Conservation (phyloP, 2,797 vertebrate genomes). For the Limnodromus scolopaceus region DNA sequence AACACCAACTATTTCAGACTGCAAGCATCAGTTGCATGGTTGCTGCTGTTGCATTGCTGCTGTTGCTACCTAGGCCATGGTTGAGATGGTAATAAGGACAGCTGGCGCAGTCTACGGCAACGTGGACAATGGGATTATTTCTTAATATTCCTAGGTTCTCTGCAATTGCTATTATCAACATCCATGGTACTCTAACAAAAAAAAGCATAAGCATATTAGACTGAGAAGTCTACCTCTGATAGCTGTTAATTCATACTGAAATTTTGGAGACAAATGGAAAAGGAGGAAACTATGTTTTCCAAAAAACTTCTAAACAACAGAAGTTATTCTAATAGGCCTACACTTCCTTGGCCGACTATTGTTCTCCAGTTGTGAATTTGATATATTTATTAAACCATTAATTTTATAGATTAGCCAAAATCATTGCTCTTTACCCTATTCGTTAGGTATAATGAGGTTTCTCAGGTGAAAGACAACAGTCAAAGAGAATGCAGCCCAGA, state of each 20-base stretch:
- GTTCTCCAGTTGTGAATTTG: fast-evolving
- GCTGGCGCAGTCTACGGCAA: background rate
- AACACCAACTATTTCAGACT: background rate
- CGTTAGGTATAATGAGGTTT: background rate
- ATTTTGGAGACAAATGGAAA: background rate
- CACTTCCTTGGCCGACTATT: background rate
- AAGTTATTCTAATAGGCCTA: background rate
- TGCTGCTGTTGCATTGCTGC: background rate
- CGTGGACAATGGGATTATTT: background rate
- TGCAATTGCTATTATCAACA: background rate
- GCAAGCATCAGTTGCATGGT: background rate
- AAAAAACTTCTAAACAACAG: background rate
- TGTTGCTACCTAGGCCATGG: background rate
- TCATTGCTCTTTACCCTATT: background rate
- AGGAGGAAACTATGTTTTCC: background rate
- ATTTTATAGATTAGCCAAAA: background rate
- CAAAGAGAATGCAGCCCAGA: background rate
- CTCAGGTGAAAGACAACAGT: background rate
- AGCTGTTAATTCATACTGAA: background rate
- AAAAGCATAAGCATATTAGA: background rate
- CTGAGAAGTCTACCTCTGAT: background rate
- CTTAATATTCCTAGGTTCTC: background rate
- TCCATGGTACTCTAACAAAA: background rate
- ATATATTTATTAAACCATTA: background rate
- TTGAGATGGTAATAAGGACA: background rate